Evolutionary conservation across 2,113 vertebrate genomes (phyloP).

Genomic region (Pseudonaja textilis): DNA sequence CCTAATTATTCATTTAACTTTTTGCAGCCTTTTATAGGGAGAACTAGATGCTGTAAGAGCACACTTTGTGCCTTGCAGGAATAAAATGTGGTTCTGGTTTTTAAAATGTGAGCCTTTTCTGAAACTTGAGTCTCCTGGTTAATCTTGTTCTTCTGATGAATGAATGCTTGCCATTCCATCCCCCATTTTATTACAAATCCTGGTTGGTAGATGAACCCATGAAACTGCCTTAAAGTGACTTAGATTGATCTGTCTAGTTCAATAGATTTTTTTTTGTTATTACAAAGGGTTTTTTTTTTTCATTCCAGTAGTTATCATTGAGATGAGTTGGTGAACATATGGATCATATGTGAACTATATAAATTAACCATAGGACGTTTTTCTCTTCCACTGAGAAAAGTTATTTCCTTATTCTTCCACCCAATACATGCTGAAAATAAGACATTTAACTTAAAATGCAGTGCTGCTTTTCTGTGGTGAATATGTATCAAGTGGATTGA

Average conservation of each 20-base stretch:
- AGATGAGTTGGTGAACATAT: neutral
- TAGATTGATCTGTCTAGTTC: neutral
- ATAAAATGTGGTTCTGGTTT: neutral
- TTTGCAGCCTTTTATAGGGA: constrained; percentile 4
- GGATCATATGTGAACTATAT: neutral
- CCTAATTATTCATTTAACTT: neutral
- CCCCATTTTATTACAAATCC: neutral
- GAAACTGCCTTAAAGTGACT: neutral
- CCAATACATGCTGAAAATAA: neutral
- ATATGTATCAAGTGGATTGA: neutral
- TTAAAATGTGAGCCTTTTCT: constrained; percentile 9
- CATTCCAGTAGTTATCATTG: neutral
- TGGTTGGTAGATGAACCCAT: neutral
- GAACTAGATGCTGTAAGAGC: neutral
- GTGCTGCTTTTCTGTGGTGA: neutral
- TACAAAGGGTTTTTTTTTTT: neutral
- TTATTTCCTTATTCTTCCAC: neutral
- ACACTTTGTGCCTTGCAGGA: neutral
- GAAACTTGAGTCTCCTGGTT: constrained; percentile 24
- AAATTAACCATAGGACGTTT: neutral
- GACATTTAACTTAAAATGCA: neutral
- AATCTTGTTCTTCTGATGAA: constrained; percentile 4
- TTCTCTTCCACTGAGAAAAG: neutral
- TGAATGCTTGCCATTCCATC: neutral
- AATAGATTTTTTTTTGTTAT: neutral